These are phyloP conservation scores for Micromesistius poutassou DNA, from an alignment of 2,797 vertebrate genomes.

Conservation along the genomic window DNA sequence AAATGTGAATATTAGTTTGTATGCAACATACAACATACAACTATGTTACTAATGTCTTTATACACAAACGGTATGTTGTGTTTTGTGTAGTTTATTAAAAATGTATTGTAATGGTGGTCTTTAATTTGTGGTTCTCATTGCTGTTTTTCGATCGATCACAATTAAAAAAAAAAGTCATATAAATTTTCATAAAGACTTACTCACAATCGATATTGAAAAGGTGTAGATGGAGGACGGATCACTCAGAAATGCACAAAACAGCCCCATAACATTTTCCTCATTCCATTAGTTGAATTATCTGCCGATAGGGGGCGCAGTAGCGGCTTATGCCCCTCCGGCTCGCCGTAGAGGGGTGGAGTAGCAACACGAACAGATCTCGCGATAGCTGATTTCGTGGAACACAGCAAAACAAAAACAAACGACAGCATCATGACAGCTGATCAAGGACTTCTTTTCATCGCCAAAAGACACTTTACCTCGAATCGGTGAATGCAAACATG, in stretches of 20 bases:
- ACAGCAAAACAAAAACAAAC: constrained; percentile 71
- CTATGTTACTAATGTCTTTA: not conserved
- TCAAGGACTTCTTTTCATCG: not conserved
- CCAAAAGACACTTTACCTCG: constrained; percentile 9
- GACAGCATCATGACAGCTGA: constrained; percentile 43
- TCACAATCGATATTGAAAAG: not conserved
- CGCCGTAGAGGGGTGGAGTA: constrained; percentile 62
- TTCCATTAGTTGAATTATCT: not conserved
- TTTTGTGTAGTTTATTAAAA: not conserved
- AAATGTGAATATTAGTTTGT: not conserved
- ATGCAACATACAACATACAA: not conserved
- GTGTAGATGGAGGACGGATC: not conserved
- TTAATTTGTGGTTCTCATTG: not conserved
- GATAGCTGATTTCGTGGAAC: constrained; percentile 62
- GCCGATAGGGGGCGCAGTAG: not conserved
- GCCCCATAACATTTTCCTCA: not conserved
- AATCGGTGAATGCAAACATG: constrained; percentile 5
- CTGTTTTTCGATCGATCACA: not conserved
- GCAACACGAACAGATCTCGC: constrained; percentile 58
- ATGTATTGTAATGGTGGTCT: not conserved
- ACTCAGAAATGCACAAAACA: not conserved
- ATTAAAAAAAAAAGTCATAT: too few species aligned
- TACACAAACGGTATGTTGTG: not conserved
- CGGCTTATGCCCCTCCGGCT: not conserved
- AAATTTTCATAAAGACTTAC: not conserved